Conservation (phyloP, 1,140 invertebrate genomes). For the Procambarus virginalis region DNA sequence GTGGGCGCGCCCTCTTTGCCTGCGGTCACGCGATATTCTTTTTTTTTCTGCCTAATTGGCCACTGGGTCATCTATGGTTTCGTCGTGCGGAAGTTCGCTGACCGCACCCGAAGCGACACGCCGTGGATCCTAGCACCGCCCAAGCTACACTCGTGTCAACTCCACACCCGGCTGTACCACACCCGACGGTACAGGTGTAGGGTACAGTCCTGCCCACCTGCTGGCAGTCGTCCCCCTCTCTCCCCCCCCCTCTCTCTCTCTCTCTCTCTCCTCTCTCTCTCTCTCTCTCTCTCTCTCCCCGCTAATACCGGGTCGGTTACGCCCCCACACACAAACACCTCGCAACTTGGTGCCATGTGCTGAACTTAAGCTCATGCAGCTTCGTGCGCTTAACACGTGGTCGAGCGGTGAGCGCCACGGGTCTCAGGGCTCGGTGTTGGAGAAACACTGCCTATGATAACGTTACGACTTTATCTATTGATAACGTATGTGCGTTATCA, state of each 20-base stretch:
- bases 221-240: neutral
- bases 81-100: slow-evolving; percentile 42
- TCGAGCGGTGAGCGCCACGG: too few relatives aligned
- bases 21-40: slow-evolving; percentile 42
- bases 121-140: slow-evolving; percentile 2
- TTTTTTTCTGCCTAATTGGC: slow-evolving; percentile 42
- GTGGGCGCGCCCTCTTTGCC: neutral
- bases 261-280: neutral
- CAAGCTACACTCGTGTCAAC: too few relatives aligned
- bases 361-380: too few relatives aligned
- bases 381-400: too few relatives aligned
- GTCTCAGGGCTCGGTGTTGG: too few relatives aligned
- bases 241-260: neutral
- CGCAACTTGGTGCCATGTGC: too few relatives aligned
- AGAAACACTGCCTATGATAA: too few relatives aligned
- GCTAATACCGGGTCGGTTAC: too few relatives aligned
- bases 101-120: slow-evolving; percentile 35
- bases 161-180: neutral
- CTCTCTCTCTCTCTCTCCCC: too few relatives aligned
- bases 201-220: neutral
- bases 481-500: too few relatives aligned
- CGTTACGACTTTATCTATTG: too few relatives aligned
- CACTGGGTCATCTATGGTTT: slow-evolving; percentile 59
- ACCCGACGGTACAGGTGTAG: neutral
- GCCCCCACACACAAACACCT: too few relatives aligned